Percentiles rank a stretch among this genome's conserved stretches.
These are phyloP conservation scores for Philereme transversata DNA, from an alignment of 2,888 invertebrate species.

Conservation along the genomic window DNA sequence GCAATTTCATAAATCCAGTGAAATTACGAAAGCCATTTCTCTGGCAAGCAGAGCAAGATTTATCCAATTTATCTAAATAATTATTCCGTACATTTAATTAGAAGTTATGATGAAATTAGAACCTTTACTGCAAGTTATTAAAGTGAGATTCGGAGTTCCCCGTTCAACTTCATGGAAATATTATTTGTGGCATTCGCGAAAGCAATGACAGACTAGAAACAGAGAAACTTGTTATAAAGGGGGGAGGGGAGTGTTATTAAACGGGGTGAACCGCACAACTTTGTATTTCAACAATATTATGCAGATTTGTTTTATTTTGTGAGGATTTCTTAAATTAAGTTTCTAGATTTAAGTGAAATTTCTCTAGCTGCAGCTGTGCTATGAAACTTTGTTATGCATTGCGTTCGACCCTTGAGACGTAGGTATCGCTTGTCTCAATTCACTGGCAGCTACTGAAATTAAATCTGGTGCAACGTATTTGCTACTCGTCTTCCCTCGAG, in stretches of 20 bases:
- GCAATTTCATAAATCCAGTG: slow-evolving; percentile 1
- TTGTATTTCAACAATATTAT: slow-evolving; percentile 29
- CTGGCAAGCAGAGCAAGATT: slow-evolving; percentile 8
- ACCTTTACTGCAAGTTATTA: slow-evolving; percentile 19
- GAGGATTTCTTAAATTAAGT: slow-evolving; percentile 31
- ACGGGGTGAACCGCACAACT: slow-evolving; percentile 23
- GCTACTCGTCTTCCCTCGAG: no score
- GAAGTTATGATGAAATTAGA: slow-evolving; percentile 21
- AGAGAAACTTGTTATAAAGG: slow-evolving; percentile 24
- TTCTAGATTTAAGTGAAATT: slow-evolving; percentile 26
- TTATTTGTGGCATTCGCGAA: slow-evolving; percentile 20
- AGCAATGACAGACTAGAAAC: slow-evolving; percentile 26
- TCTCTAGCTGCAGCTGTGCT: slow-evolving; percentile 23
- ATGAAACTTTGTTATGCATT: slow-evolving; percentile 26
- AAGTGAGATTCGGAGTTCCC: slow-evolving; percentile 12
- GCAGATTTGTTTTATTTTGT: slow-evolving; percentile 26
- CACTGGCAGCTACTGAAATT: neutral
- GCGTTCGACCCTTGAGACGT: slow-evolving; percentile 12
- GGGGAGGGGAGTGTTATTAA: slow-evolving; percentile 20
- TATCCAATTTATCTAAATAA: slow-evolving; percentile 28
- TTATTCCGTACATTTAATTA: slow-evolving; percentile 25
- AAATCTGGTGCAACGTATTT: no score
- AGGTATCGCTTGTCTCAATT: slow-evolving; percentile 12
- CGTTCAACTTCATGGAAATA: slow-evolving; percentile 22
- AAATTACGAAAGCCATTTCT: slow-evolving; percentile 3